These are phyloP conservation scores for Engraulis encrasicolus DNA, from an alignment of 2,113 vertebrate species.

Conservation along the genomic window DNA sequence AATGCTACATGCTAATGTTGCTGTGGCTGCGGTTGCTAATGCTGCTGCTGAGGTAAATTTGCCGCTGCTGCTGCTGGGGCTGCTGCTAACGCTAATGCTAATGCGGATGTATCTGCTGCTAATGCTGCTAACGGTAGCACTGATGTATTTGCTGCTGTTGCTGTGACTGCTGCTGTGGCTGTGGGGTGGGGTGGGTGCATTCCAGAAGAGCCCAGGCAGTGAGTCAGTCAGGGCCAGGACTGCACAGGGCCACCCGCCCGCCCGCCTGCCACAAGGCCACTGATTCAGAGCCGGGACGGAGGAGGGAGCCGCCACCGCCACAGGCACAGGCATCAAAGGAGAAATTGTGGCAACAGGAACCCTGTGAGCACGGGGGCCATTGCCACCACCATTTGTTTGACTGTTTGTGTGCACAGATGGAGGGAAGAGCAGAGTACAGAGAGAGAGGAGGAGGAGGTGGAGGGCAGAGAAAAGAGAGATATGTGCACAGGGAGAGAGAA, in stretches of 20 bases:
- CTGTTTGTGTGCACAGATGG: slow-evolving; percentile 20
- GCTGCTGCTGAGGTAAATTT: no score
- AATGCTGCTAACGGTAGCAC: no score
- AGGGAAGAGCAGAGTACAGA: not conserved
- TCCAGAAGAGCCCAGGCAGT: not conserved
- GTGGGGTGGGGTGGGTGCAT: not conserved
- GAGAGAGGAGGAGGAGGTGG: not conserved
- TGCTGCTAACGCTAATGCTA: no score
- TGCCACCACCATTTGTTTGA: slow-evolving; percentile 26
- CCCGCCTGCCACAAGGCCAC: not conserved
- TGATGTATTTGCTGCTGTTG: no score
- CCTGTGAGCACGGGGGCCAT: not conserved
- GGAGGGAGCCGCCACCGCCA: no score
- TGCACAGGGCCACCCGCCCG: not conserved
- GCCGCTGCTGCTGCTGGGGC: no score
- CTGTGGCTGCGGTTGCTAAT: no score
- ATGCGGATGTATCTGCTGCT: no score
- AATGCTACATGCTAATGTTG: no score
- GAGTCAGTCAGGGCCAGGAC: not conserved
- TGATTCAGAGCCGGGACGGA: not conserved
- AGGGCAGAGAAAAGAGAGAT: not conserved
- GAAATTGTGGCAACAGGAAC: not conserved
- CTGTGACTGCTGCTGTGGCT: no score
- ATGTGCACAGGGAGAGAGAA: no score
- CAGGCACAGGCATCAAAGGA: not conserved